Evolutionary conservation across 2,797 vertebrate genomes (phyloP).

Genomic region (Falco cherrug): DNA sequence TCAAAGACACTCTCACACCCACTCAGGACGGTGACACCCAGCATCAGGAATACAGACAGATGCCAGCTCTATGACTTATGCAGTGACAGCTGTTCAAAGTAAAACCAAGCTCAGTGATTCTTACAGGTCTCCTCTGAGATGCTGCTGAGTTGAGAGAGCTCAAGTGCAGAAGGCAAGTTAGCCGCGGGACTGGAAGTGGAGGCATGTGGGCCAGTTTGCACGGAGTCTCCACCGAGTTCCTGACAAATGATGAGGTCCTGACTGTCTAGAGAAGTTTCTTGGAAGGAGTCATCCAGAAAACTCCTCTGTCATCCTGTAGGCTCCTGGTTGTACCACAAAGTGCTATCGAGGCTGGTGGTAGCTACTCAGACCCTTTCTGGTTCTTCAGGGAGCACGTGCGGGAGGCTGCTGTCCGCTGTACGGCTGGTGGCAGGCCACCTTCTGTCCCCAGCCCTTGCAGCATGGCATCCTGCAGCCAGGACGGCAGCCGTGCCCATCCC

Average conservation of each 20-base stretch:
- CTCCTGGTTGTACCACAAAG: not conserved
- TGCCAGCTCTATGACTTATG: not conserved
- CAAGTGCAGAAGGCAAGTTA: not conserved
- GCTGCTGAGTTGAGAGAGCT: not conserved
- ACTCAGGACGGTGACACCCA: not conserved
- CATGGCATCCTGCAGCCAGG: not conserved
- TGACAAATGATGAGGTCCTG: not conserved
- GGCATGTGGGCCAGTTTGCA: not conserved
- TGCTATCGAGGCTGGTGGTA: not conserved
- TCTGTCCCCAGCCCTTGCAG: not conserved
- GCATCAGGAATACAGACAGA: not conserved
- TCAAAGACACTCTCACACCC: not conserved
- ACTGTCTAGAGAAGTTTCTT: not conserved
- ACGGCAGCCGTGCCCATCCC: fast-evolving
- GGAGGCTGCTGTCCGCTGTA: not conserved
- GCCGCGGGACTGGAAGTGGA: not conserved
- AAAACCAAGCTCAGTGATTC: not conserved
- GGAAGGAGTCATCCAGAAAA: not conserved
- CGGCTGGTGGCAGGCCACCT: no score
- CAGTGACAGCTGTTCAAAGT: not conserved
- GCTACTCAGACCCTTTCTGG: not conserved
- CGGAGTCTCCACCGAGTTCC: not conserved
- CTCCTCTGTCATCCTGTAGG: not conserved
- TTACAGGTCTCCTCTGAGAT: not conserved
- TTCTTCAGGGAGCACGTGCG: fast-evolving